Percentiles rank a stretch among this genome's conserved stretches.
Conservation (phyloP, 2,797 vertebrate genomes). For the Sebastes kiyomatsui region DNA sequence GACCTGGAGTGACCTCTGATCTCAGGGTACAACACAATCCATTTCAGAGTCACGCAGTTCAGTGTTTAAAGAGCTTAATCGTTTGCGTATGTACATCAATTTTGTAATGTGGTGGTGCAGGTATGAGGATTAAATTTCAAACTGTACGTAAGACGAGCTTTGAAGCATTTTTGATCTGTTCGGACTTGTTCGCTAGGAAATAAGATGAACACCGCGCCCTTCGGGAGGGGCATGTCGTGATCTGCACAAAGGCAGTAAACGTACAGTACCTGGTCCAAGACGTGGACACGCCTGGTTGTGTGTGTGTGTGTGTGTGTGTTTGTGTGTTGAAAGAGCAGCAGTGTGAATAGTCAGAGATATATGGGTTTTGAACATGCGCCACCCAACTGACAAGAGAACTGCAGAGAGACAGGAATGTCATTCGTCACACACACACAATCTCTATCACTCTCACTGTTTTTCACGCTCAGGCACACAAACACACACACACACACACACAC, state of each 20-base stretch:
- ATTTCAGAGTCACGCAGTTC: not conserved
- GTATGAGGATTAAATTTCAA: not conserved
- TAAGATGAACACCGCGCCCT: conserved; percentile 42
- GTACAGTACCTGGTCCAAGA: not conserved
- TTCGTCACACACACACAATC: not conserved
- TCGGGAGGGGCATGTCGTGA: conserved; percentile 54
- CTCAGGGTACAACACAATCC: not conserved
- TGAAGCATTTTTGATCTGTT: conserved; percentile 57
- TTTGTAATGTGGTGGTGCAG: not conserved
- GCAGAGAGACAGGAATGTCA: conserved; percentile 23
- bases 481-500: not conserved
- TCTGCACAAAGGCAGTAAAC: conserved; percentile 43
- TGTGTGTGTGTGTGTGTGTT: conserved; percentile 3
- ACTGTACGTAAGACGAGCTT: not conserved
- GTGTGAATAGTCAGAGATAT: not conserved
- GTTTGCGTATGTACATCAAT: not conserved
- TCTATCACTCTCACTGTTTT: not conserved
- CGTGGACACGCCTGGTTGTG: conserved; percentile 2
- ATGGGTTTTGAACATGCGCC: conserved; percentile 6
- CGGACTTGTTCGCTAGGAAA: conserved; percentile 68
- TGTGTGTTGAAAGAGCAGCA: conserved; percentile 7
- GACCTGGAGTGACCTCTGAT: not conserved
- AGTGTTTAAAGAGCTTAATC: not conserved
- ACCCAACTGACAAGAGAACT: not conserved
- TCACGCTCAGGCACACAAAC: not conserved